Base-by-base conservation (phyloP, 2,113 vertebrate species). In the Chloroceryle aenea region DNA sequence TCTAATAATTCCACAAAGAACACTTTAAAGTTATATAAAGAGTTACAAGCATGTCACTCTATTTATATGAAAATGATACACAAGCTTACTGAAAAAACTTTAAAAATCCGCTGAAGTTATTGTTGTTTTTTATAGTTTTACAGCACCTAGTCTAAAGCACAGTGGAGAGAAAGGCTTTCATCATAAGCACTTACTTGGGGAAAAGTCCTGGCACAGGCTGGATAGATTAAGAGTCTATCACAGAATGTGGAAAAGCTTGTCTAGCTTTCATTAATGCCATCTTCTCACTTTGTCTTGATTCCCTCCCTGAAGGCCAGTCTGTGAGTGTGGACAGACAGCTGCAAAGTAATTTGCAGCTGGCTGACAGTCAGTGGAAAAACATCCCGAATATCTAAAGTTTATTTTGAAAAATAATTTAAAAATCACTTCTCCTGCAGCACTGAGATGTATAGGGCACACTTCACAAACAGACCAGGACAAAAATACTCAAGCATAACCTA, bases 211-310 rank as follows among this genome's bases (percentile, higher is more conserved):
- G 20, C 30, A 79, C 34, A 80, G 47, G 29, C 63, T 34, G 42
- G 61, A 19, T 58, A 73, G 63, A 21, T 29, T 52, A 86, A 80
- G 85, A 68, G 27, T 83, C 52, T 85, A 73, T 83, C 67, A 59
- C 13, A 86, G 94, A 78, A 87, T 73, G 76, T 88, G 88, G 90
- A 74, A 89, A 93, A 94, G 74, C 78, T 91, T 97, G 87, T 94
- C 89, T 82, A 20, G 78, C 45, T 97, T 96, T 97, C 87, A 95
- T 96, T 95, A 95, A 96, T 95, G 68, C 66, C 59, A 67, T 85
- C 68, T 90, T 90, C 80, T 72, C 78, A 69, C 48, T 85, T 47
- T 47, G 36, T 89, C 56, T 93, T 42, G 88, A 20, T 56, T 96
- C 61, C 56, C 52, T 96, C 95, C 92, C 97, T 50, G 48, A 93